These are phyloP conservation scores for Rhinoptilus africanus DNA, from an alignment of 2,113 vertebrate species.

Conservation along the genomic window DNA sequence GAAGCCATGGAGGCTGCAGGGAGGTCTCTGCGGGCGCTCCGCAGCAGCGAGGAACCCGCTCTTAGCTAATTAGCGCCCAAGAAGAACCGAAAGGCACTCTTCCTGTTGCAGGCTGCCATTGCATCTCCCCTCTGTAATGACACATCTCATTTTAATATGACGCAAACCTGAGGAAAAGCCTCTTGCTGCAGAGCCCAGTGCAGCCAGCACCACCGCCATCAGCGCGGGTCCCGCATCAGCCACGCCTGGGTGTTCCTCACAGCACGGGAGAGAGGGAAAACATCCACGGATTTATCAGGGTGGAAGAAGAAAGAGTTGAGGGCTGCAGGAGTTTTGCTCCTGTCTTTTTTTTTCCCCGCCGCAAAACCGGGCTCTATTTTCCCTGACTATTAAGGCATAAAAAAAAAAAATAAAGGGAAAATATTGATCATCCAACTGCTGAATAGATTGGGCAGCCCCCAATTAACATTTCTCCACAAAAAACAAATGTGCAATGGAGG, in stretches of 20 bases:
- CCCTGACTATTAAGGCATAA: neutral
- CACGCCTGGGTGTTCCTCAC: neutral
- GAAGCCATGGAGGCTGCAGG: neutral
- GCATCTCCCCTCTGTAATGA: neutral
- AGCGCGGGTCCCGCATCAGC: neutral
- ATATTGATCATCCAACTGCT: neutral
- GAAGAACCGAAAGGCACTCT: neutral
- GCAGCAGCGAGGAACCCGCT: neutral
- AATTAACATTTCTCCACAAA: neutral
- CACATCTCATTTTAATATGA: neutral
- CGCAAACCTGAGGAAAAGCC: neutral
- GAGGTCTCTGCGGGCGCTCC: neutral
- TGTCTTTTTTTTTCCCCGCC: rapidly evolving
- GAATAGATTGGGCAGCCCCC: neutral
- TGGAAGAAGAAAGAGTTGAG: neutral
- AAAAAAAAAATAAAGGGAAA: neutral
- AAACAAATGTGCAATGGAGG: neutral
- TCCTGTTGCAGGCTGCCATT: neutral
- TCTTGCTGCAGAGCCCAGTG: neutral
- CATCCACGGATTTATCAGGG: neutral
- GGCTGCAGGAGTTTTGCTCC: neutral
- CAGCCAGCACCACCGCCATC: neutral
- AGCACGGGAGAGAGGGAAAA: neutral
- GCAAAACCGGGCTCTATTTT: neutral
- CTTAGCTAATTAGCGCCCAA: neutral